Conservation (phyloP, 2,113 vertebrate species). For the Apodemus speciosus region DNA sequence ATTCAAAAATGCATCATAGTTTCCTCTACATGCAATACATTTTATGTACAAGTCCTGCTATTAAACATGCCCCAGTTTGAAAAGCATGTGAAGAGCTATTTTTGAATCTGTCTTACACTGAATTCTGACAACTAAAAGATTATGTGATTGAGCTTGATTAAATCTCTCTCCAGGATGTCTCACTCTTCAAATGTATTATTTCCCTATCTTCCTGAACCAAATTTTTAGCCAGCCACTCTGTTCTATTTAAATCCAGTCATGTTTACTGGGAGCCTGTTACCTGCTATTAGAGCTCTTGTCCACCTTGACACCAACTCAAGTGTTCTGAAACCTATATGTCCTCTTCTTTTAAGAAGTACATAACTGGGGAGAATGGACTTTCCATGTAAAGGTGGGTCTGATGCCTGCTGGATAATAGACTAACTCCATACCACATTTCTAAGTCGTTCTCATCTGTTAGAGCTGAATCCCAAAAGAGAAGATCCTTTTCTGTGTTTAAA, state of each 20-base stretch:
- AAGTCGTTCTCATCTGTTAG: neutral
- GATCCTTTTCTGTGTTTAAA: slow-evolving; percentile 28
- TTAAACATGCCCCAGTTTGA: slow-evolving; percentile 41
- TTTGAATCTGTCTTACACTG: neutral
- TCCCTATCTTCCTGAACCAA: neutral
- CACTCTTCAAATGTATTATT: neutral
- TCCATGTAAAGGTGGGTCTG: neutral
- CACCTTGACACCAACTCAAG: slow-evolving; percentile 3
- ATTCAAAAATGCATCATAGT: neutral
- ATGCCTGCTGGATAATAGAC: neutral
- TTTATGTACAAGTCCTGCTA: neutral
- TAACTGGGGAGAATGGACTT: neutral
- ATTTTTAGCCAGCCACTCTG: neutral
- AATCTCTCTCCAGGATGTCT: neutral
- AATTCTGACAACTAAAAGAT: neutral
- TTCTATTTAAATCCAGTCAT: slow-evolving; percentile 26
- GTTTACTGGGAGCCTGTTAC: neutral
- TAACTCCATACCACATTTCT: neutral
- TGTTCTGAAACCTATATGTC: slow-evolving; percentile 5
- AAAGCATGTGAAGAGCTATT: neutral
- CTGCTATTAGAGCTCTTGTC: slow-evolving; percentile 1
- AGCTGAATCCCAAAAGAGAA: neutral
- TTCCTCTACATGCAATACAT: neutral
- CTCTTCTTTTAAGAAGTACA: neutral
- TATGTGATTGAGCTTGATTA: slow-evolving; percentile 18